Evolutionary conservation across 2,797 vertebrate species (phyloP).

Genomic region (Gorsachius magnificus): DNA sequence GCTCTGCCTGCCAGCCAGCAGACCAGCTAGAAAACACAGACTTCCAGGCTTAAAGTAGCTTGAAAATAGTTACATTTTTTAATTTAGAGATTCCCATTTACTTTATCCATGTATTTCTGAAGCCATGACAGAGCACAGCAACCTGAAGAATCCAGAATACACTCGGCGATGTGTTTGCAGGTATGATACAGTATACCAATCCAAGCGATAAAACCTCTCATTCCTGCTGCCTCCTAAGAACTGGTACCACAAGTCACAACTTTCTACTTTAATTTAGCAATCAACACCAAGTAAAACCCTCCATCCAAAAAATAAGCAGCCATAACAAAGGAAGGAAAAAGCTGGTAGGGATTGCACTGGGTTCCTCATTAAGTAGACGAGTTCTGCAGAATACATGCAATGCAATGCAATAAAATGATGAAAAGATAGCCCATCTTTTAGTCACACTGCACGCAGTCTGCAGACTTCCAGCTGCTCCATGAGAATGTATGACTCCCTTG

Average conservation of each 20-base stretch:
- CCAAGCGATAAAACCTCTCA: neutral
- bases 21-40: neutral
- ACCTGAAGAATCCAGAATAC: neutral
- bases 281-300: neutral
- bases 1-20: neutral
- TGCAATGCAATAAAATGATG: neutral
- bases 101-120: neutral
- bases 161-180: fast-evolving
- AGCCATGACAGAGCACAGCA: neutral
- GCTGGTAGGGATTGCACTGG: neutral
- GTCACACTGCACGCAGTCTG: neutral
- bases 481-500: fast-evolving
- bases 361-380: neutral
- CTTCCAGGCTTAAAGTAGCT: neutral
- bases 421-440: neutral
- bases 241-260: neutral
- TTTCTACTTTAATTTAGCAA: neutral
- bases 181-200: neutral
- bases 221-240: neutral
- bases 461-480: neutral
- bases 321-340: fast-evolving
- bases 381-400: neutral
- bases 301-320: neutral
- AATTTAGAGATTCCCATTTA: neutral
- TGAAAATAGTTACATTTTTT: neutral